A percentile compares a stretch with the other conserved stretches of the same genome.
Evolutionary conservation across 2,113 vertebrate species (phyloP).

Genomic region (Chaenogobius annularis): DNA sequence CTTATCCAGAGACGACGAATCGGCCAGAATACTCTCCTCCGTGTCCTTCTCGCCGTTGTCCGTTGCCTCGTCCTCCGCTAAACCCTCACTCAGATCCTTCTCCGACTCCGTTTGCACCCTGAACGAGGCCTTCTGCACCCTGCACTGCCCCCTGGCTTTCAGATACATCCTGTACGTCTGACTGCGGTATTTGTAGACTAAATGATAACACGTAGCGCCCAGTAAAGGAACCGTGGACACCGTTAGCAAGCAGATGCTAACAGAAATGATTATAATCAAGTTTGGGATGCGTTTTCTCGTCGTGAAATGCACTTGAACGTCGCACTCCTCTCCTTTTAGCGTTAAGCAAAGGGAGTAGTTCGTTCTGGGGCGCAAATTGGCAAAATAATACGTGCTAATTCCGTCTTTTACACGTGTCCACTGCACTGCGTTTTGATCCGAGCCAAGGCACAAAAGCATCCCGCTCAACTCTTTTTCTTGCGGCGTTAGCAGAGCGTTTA

Average conservation of each 20-base stretch:
- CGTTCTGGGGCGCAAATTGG: conserved; percentile 84
- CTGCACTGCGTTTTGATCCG: conserved; percentile 79
- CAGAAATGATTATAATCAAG: conserved; percentile 90
- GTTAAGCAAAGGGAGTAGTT: conserved; percentile 96
- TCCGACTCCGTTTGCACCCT: conserved; percentile 86
- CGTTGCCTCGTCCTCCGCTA: conserved; percentile 58
- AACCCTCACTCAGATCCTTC: conserved; percentile 80
- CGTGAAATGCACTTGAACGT: conserved; percentile 91
- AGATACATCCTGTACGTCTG: conserved; percentile 95
- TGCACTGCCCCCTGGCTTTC: conserved; percentile 86
- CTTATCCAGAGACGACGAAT: conserved; percentile 83
- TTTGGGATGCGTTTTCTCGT: conserved; percentile 90
- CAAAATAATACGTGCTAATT: conserved; percentile 88
- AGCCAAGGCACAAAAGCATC: conserved; percentile 86
- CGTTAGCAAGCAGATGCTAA: conserved; percentile 90
- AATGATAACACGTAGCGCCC: conserved; percentile 92
- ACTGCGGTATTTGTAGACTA: conserved; percentile 90
- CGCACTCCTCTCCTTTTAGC: conserved; percentile 85
- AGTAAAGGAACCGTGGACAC: conserved; percentile 93
- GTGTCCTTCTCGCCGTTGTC: conserved; percentile 72
- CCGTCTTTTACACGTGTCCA: conserved; percentile 91
- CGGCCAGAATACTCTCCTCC: conserved; percentile 82
- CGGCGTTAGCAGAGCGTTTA: conserved; percentile 87
- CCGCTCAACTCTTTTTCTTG: conserved; percentile 78
- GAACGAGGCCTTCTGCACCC: conserved; percentile 87